Conservation (phyloP, 2,113 vertebrate species). For the Ovis canadensis region DNA sequence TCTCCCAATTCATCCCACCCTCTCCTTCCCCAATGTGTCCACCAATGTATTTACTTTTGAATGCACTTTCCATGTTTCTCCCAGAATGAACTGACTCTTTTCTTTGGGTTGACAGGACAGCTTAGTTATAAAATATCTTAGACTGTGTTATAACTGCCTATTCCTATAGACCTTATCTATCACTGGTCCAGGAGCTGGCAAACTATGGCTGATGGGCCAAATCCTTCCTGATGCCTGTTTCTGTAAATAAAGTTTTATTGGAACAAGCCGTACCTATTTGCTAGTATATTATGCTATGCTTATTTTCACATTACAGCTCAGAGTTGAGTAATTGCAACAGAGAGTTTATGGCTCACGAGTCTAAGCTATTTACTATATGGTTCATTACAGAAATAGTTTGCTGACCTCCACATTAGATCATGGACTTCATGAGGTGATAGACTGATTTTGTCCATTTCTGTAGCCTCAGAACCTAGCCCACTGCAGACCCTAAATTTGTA, state of each 20-base stretch:
- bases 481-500: neutral
- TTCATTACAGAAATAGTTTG: neutral
- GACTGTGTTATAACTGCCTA: neutral
- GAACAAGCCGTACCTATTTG: neutral
- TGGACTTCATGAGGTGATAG: neutral
- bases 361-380: neutral
- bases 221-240: neutral
- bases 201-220: neutral
- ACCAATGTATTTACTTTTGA: neutral
- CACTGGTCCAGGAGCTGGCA: neutral
- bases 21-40: neutral
- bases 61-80: neutral
- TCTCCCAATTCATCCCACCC: neutral
- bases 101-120: neutral
- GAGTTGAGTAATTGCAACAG: neutral
- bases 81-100: neutral
- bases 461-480: neutral
- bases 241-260: constrained; percentile 19
- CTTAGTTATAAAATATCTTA: neutral
- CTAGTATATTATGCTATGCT: neutral
- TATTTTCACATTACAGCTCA: neutral
- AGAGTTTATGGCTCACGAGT: neutral
- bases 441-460: neutral
- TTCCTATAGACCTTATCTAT: neutral
- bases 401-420: neutral